Base-by-base conservation (phyloP, 2,797 vertebrate species). In the Alectoris magna region DNA sequence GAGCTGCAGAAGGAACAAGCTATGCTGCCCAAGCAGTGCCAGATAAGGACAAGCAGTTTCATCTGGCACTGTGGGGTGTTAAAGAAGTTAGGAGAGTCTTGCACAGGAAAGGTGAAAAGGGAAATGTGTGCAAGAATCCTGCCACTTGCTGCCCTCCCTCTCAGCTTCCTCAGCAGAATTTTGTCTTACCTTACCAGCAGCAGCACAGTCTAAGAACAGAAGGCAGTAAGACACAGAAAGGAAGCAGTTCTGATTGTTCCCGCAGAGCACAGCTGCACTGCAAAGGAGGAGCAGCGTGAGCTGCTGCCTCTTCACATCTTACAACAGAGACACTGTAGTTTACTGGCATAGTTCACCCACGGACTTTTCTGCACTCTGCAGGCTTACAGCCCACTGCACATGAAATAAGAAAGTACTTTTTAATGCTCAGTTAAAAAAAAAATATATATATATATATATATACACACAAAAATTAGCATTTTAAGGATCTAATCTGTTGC, bases 1-100 rank as follows among this genome's bases (percentile, higher is more conserved):
- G 27, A 78, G 46, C 27, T 36, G 43, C 73, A 56, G 68, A 74
- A 85, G 68, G 16, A 90, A 38, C 56, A 73, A 24, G 55, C 27
- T 0, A 0, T 7, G 43, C 31, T 27, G 58, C 93, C 49, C 36
- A 58, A 71, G 68, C 0, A 0, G 59, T 0, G 0, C 23, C 0
- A 0, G 21, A 46, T 0, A 0, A 81, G 44, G 34, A 89, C 91
- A 84, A 46, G 22, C 23, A 1, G 0, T 34, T 62, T 39, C 77
- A 68, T 22, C 60, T 27, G 38, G 23, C 55, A 51, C 51, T 66
- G 63, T 13, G n/a, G 41, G 41, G 24, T 22, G 44, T 12, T 70
- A 73, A 87, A 76, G 51, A 34, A 71, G 29, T 9, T 55, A 7
- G 53, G 56, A 75, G 34, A 59, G 48, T 34, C 51, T 27, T 27